A percentile compares a stretch with the other conserved stretches of the same genome.
phyloP scores from a whole-genome alignment of 1,140 invertebrate genomes.

The Micrasema longulum region DNA sequence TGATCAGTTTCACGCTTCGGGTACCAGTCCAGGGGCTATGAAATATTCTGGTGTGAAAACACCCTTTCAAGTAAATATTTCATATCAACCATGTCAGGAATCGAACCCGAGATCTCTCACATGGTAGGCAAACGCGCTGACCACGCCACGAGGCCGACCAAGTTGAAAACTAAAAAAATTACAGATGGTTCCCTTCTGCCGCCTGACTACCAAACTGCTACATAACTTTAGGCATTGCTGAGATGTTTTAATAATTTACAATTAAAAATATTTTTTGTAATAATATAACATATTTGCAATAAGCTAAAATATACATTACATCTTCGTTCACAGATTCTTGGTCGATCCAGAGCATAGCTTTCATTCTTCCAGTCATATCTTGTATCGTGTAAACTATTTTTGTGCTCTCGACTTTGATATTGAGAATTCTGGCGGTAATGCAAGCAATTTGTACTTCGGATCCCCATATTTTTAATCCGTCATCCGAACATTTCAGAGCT shows the following conservation, averaged over 20 bases:
- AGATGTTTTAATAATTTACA: slow-evolving; percentile 1
- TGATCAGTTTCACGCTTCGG: too few relatives aligned
- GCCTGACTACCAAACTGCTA: too few relatives aligned
- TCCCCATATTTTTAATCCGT: slow-evolving; percentile 70
- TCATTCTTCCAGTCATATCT: slow-evolving; percentile 73
- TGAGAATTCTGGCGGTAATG: slow-evolving; percentile 70
- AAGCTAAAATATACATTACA: slow-evolving; percentile 15
- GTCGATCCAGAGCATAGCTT: slow-evolving; percentile 69
- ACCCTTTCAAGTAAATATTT: too few relatives aligned
- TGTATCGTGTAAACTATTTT: slow-evolving; percentile 74
- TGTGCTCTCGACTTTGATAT: slow-evolving; percentile 71
- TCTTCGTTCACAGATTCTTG: slow-evolving; percentile 64
- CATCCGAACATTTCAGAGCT: slow-evolving; percentile 68
- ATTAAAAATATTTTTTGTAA: not conserved
- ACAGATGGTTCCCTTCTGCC: too few relatives aligned
- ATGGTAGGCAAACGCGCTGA: too few relatives aligned
- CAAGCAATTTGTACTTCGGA: slow-evolving; percentile 68
- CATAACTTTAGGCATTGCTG: too few relatives aligned
- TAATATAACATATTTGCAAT: not conserved
- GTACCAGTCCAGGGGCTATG: too few relatives aligned
- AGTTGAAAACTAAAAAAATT: too few relatives aligned
- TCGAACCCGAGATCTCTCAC: too few relatives aligned
- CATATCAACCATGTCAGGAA: too few relatives aligned
- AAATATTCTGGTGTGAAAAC: too few relatives aligned
- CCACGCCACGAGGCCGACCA: too few relatives aligned